These are phyloP conservation scores for Drosophila barbarae DNA, from an alignment of 2,888 invertebrate species.

Conservation along the genomic window DNA sequence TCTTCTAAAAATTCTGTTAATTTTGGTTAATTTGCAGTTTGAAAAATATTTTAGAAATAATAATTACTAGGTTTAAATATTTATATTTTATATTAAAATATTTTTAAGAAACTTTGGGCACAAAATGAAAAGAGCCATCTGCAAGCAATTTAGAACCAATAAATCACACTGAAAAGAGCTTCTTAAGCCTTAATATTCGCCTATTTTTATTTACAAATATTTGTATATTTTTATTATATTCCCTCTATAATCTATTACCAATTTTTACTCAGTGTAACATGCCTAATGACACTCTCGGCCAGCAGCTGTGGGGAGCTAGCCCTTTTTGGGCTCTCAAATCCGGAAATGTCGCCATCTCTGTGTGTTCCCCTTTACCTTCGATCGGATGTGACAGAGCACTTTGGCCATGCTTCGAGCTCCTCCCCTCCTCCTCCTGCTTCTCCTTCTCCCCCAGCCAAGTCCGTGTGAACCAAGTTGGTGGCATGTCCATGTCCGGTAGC, in stretches of 20 bases:
- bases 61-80: neutral
- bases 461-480: conserved; percentile 40
- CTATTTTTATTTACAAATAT: neutral
- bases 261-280: conserved; percentile 13
- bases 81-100: too few relatives aligned
- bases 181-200: neutral
- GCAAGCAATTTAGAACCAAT: neutral
- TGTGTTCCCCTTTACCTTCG: conserved; percentile 2
- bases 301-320: conserved; percentile 19
- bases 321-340: conserved; percentile 64
- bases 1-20: neutral
- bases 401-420: conserved; percentile 12
- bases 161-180: too few relatives aligned
- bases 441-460: neutral
- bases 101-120: too few relatives aligned
- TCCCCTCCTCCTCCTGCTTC: neutral
- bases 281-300: conserved; percentile 31
- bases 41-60: neutral
- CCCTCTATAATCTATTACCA: neutral
- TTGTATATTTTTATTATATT: neutral
- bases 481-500: conserved; percentile 35
- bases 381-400: conserved; percentile 63
- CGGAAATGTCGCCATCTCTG: conserved; percentile 50
- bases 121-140: too few relatives aligned
- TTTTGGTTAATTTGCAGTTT: neutral